Base-by-base conservation (phyloP, 2,113 vertebrate species). In the Apodemus sylvaticus region DNA sequence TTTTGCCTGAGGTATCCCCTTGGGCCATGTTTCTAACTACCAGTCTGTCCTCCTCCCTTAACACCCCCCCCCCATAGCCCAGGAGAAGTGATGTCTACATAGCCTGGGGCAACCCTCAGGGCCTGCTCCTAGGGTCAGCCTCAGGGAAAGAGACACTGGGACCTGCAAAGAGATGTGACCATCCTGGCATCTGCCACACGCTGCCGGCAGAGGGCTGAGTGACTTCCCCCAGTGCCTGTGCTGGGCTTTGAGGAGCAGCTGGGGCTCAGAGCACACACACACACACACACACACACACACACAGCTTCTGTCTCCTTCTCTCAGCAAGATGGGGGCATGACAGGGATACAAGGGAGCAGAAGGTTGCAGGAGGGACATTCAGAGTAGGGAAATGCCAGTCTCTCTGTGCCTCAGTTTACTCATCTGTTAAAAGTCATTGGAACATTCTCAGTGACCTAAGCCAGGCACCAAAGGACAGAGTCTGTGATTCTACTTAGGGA, bases 41-140 rank as follows among this genome's bases (percentile, higher is more conserved):
- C 36, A 55, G 76, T 66, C 51, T 71, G 92, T 93, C 96, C 9
- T 91, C 92, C 91, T 94, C 66, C 13, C 81, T 78, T 70, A 31
- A 73, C 45, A 3, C 74, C 91, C 29, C 76, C 45, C 45, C 74
- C 91, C 29, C 76, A 89, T 42, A 68, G 86, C 51, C 66, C 51
- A 1, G 12, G 78, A 93, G 36, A 42, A 45, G 45, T 12, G 66
- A 66, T 8, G 73, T 68, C 68, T 73, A 70, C 87, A 89, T 0
- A 86, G 94, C 96, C 88, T 4, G 3, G 73, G 88, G 96, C 95
- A 22, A 7, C 71, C 89, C 2, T 1, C 83, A 31, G 68, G 91
- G 66, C 85, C 86, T 77, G 60, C n/a, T 87, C 90, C 48, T 39
- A 26, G 10, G 31, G 60, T 87, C 55, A 36, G 19, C 91, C 70